These are phyloP conservation scores for Genyomyrus donnyi DNA, from an alignment of 2,113 vertebrate genomes.

Conservation along the genomic window DNA sequence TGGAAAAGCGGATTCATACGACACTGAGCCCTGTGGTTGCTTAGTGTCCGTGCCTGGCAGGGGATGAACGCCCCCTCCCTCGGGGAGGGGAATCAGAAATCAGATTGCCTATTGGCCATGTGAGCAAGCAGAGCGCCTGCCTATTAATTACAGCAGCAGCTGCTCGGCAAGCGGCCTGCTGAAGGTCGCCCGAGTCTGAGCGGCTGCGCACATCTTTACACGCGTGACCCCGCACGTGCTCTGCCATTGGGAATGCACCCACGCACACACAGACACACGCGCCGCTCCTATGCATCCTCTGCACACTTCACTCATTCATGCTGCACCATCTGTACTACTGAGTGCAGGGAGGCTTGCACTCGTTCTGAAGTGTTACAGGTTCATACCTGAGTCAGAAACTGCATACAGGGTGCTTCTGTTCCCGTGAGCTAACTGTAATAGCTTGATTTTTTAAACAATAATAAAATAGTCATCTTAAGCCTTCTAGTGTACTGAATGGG, in stretches of 20 bases:
- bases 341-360: background rate
- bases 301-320: background rate
- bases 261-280: background rate
- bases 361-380: background rate
- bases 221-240: background rate
- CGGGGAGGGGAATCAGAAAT: background rate
- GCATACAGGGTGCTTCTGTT: background rate
- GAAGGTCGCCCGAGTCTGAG: slow-evolving; percentile 18
- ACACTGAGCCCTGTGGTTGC: background rate
- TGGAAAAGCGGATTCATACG: background rate
- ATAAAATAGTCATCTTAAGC: background rate
- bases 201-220: background rate
- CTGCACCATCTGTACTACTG: background rate
- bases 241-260: background rate
- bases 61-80: background rate
- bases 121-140: slow-evolving; percentile 21
- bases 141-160: slow-evolving; percentile 30
- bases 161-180: slow-evolving; percentile 9
- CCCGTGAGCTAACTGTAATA: background rate
- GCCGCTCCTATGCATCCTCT: background rate
- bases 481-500: background rate
- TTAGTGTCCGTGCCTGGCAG: background rate
- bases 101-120: slow-evolving; percentile 20
- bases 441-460: background rate
- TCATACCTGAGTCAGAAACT: background rate